Base-by-base conservation (phyloP, 2,797 vertebrate genomes). In the Nannoperca obscura region DNA sequence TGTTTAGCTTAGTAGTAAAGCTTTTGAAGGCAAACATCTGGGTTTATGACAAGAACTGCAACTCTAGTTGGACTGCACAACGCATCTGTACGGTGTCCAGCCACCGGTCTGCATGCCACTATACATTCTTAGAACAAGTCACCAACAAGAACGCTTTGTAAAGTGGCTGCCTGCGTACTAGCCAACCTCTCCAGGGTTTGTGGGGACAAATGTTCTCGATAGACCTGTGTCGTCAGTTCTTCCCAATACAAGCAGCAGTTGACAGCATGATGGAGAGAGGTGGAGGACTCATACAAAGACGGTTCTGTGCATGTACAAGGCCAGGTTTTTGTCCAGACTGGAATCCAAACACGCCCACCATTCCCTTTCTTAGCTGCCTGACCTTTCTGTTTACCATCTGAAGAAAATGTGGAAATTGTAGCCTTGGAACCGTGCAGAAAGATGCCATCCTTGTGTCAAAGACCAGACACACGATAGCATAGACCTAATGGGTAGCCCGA, bases 181-280 rank as follows among this genome's bases (percentile, higher is more conserved):
- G 55, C 19, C 52, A 69, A 49, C 69, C 81, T 87, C 83, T 90
- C 71, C 65, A 67, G 80, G 82, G 85, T 86, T 83, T 83, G 86
- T 82, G 83, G 70, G 82, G 82, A 91, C 91, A 84, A 71, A 74
- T 90, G 90, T 91, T 91, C 80, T 85, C 69, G 19, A 87, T 81
- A 81, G 89, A 85, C 71, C 61, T 5, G 84, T 83, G 81, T 89
- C 68, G 85, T 88, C 87, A 85, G 76, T 78, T 78, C 81, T 84
- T 89, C 78, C 87, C 78, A 44, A 46, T 62, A 57, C 88, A 71
- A 84, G 88, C 2, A 32, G 72, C 77, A 83, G 88, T 81, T 89
- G 87, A 92, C 90, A 90, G 87, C 84, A 47, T 86, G 87, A 89
- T 83, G 87, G 80, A 91, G 88, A 79, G 91, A 1, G 63, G 54